A percentile compares a stretch with the other conserved stretches of the same genome.
These are phyloP conservation scores for Leptoclinus maculatus DNA, from an alignment of 2,797 vertebrate species.

Conservation along the genomic window DNA sequence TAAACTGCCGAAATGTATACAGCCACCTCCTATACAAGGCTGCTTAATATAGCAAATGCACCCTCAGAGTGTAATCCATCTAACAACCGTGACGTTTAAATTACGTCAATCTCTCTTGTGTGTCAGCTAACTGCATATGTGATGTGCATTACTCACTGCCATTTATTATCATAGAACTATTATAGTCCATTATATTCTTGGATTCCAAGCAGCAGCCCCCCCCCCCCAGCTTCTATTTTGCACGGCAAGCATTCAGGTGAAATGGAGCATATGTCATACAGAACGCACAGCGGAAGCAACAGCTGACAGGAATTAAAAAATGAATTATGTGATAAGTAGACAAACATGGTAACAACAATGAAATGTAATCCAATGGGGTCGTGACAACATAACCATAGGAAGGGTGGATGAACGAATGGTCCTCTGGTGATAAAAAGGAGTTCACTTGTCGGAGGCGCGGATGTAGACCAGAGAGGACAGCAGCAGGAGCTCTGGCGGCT, in stretches of 20 bases:
- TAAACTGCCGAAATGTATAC: constrained; percentile 1
- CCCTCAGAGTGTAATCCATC: not conserved
- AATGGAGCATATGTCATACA: constrained; percentile 23
- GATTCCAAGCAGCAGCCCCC: constrained; percentile 86
- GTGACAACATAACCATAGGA: not conserved
- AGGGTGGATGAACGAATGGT: not conserved
- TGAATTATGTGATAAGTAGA: not conserved
- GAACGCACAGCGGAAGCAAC: constrained; percentile 31
- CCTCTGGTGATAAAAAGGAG: not conserved
- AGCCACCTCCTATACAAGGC: not conserved
- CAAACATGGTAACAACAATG: not conserved
- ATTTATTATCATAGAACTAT: constrained; percentile 80
- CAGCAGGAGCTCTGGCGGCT: constrained; percentile 89
- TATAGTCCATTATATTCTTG: constrained; percentile 87
- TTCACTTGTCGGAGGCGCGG: constrained; percentile 87
- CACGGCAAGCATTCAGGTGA: constrained; percentile 50
- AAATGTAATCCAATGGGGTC: constrained; percentile 2
- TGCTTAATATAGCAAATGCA: constrained; percentile 7
- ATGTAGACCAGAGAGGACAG: constrained; percentile 90
- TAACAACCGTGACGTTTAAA: not conserved
- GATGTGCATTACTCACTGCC: not conserved
- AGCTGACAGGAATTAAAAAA: constrained; percentile 14
- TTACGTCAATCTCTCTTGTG: not conserved
- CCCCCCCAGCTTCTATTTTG: too few species aligned
- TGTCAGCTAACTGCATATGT: not conserved